phyloP scores from a whole-genome alignment of 2,113 vertebrate genomes.

The Cynocephalus volans region DNA sequence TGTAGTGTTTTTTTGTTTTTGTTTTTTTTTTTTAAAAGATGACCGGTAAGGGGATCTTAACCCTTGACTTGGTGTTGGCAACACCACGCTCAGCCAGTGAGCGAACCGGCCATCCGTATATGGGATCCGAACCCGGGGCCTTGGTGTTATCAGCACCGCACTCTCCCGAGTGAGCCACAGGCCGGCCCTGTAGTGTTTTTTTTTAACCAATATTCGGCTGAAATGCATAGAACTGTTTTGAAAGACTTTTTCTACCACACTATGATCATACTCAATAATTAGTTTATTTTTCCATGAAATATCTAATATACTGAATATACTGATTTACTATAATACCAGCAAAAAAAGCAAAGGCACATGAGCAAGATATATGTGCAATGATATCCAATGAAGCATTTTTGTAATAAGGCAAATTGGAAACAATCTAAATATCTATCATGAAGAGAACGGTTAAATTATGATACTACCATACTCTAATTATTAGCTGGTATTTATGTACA shows the following conservation, averaged over 20 bases:
- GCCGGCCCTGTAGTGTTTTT: background rate
- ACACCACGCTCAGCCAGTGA: too few species aligned
- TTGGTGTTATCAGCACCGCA: too few species aligned
- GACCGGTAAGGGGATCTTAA: too few species aligned
- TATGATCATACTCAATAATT: conserved; percentile 10
- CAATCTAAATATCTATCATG: background rate
- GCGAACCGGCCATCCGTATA: too few species aligned
- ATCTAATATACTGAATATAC: conserved; percentile 19
- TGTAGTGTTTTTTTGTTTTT: background rate
- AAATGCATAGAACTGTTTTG: background rate
- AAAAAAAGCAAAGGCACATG: conserved; percentile 11
- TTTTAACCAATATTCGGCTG: too few species aligned
- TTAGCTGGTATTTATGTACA: background rate
- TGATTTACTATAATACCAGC: conserved; percentile 37
- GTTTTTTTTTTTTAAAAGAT: too few species aligned
- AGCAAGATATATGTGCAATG: background rate
- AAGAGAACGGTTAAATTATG: background rate
- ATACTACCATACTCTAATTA: background rate
- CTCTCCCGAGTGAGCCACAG: too few species aligned
- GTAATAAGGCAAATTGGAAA: background rate
- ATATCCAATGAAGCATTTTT: background rate
- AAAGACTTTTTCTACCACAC: background rate
- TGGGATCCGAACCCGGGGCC: too few species aligned
- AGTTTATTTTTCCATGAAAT: conserved; percentile 21
- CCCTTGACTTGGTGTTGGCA: too few species aligned